Percentiles rank a stretch among this genome's conserved stretches.
Evolutionary conservation across 1,140 invertebrate genomes (phyloP).

Genomic region (Drosophila repletoides): DNA sequence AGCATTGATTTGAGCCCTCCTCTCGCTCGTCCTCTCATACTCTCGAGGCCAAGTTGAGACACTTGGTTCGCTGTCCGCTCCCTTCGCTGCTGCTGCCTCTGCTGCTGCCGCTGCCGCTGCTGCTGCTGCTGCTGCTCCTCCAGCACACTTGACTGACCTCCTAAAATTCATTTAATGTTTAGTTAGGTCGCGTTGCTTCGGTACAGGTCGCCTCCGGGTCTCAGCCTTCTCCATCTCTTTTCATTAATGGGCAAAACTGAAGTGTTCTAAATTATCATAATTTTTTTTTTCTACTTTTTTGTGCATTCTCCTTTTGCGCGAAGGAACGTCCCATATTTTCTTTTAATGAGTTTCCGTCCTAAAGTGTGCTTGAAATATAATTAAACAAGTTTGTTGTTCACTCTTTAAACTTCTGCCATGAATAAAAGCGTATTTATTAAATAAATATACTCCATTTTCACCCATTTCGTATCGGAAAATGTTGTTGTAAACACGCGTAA

Average conservation of each 20-base stretch:
- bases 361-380: constrained; percentile 69
- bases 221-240: background rate
- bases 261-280: constrained; percentile 68
- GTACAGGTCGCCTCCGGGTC: constrained; percentile 2
- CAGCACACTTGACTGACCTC: constrained; percentile 61
- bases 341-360: constrained; percentile 67
- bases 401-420: constrained; percentile 6
- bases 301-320: constrained; percentile 2
- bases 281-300: constrained; percentile 8
- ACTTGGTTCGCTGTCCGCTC: background rate
- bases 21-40: background rate
- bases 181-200: constrained; percentile 58
- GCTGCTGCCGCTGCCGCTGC: background rate
- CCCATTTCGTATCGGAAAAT: too few relatives aligned
- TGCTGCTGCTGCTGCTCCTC: background rate
- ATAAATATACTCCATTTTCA: constrained; percentile 43
- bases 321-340: constrained; percentile 44
- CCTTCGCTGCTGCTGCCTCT: background rate
- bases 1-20: constrained; percentile 35
- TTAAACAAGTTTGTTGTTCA: constrained; percentile 53
- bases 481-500: too few relatives aligned
- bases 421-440: constrained; percentile 47
- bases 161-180: constrained; percentile 76
- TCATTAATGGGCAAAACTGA: constrained; percentile 56
- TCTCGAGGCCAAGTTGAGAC: too few relatives aligned